A percentile compares a stretch with the other conserved stretches of the same genome.
These are phyloP conservation scores for Pantherophis alleghaniensis DNA, from an alignment of 2,797 vertebrate species.

Conservation along the genomic window DNA sequence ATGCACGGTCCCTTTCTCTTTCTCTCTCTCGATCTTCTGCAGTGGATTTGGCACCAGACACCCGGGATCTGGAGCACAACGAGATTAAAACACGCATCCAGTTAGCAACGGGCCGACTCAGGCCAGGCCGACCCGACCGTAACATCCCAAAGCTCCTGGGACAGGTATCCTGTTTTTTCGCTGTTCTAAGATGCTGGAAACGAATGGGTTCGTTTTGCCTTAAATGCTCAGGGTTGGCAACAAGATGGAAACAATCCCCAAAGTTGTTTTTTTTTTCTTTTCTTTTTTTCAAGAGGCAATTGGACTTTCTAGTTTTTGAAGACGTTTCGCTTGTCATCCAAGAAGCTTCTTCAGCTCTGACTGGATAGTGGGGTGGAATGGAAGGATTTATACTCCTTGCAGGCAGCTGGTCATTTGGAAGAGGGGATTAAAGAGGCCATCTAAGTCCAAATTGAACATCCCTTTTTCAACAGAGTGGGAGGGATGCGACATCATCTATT, in stretches of 20 bases:
- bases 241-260: background rate
- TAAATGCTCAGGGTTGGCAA: slow-evolving; percentile 7
- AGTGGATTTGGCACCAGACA: slow-evolving; percentile 89
- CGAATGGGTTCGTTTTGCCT: background rate
- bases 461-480: no score
- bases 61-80: slow-evolving; percentile 82
- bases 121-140: slow-evolving; percentile 48
- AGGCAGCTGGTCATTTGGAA: no score
- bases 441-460: no score
- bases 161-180: slow-evolving; percentile 51
- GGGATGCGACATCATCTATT: no score
- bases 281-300: no score
- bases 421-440: no score
- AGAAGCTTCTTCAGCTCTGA: no score
- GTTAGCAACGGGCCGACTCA: slow-evolving; percentile 81
- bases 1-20: background rate
- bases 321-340: no score
- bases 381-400: no score
- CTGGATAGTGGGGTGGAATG: no score
- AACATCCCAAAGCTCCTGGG: slow-evolving; percentile 83
- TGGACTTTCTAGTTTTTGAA: no score
- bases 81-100: slow-evolving; percentile 90
- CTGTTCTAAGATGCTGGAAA: background rate
- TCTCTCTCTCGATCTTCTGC: slow-evolving; percentile 22
- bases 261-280: no score